Evolutionary conservation across 2,888 invertebrate species (phyloP).

Genomic region (Didymodactylos carnosus): DNA sequence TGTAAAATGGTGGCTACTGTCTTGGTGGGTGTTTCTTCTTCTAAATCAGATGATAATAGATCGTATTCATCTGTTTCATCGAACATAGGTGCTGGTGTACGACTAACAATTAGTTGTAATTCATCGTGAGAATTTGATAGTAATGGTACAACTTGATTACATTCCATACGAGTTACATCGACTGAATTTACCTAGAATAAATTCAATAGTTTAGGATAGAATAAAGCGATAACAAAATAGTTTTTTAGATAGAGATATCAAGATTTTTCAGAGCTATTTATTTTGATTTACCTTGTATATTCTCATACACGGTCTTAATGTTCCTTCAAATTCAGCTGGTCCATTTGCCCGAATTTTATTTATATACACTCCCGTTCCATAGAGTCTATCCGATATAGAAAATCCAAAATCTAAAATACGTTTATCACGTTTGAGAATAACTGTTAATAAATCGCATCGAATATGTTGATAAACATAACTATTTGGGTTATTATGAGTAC

Average conservation of each 20-base stretch:
- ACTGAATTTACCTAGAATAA: background rate
- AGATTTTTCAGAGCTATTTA: too few species aligned
- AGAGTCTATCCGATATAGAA: conserved; percentile 1
- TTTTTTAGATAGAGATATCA: too few species aligned
- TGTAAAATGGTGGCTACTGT: too few species aligned
- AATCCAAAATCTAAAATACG: conserved; percentile 9
- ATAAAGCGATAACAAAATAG: too few species aligned
- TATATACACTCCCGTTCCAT: conserved; percentile 10
- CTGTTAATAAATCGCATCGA: background rate
- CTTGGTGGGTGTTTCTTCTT: too few species aligned
- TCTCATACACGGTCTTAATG: conserved; percentile 9
- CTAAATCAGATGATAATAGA: too few species aligned
- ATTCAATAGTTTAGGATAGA: too few species aligned
- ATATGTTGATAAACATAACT: background rate
- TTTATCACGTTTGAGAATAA: conserved; percentile 3
- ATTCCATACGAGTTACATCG: conserved; percentile 1
- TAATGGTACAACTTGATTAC: background rate
- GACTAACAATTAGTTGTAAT: background rate
- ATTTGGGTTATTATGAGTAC: background rate
- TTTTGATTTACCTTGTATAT: conserved; percentile 7
- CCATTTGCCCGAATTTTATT: conserved; percentile 1
- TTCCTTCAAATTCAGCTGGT: conserved; percentile 3
- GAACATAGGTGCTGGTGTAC: background rate
- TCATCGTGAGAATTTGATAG: background rate
- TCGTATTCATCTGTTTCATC: conserved; percentile 1